A percentile compares a stretch with the other conserved stretches of the same genome.
Conservation (phyloP, 2,113 vertebrate genomes). For the Larimichthys polyactis region DNA sequence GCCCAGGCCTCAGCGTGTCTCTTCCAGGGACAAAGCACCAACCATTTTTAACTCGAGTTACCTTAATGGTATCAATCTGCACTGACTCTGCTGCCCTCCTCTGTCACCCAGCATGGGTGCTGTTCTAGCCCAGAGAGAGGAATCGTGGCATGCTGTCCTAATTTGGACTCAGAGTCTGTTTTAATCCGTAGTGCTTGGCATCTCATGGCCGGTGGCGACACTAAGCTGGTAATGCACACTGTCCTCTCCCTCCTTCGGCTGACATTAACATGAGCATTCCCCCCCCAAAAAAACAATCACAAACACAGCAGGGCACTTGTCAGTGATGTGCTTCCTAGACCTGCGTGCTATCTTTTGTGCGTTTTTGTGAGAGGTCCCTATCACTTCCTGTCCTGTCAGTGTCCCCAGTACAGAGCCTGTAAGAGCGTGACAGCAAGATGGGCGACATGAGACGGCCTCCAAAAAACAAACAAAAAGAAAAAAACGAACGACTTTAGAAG, state of each 20-base stretch:
- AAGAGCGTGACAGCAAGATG: conserved; percentile 13
- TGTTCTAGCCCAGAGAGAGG: conserved; percentile 43
- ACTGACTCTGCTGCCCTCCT: conserved; percentile 33
- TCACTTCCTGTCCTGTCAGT: conserved; percentile 38
- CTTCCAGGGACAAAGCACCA: conserved; percentile 48
- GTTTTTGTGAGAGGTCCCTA: neutral
- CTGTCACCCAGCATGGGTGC: conserved; percentile 60
- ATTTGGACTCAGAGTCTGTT: conserved; percentile 65
- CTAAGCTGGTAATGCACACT: conserved; percentile 62
- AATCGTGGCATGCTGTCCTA: conserved; percentile 66
- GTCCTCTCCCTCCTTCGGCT: conserved; percentile 27
- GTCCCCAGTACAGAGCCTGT: conserved; percentile 13
- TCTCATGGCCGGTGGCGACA: conserved; percentile 48
- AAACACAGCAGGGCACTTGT: neutral
- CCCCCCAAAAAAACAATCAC: conserved; percentile 31
- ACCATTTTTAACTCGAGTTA: conserved; percentile 58
- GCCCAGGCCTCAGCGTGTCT: conserved; percentile 50
- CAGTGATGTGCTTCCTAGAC: conserved; percentile 2
- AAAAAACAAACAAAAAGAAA: conserved; percentile 2
- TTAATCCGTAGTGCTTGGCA: conserved; percentile 68
- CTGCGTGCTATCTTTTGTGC: neutral
- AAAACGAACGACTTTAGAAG: conserved; percentile 32
- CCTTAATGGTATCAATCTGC: conserved; percentile 57
- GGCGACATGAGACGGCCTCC: conserved; percentile 1
- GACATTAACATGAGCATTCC: conserved; percentile 39